Evolutionary conservation across 2,888 invertebrate genomes (phyloP).

Genomic region (Drosophila paramelanica): DNA sequence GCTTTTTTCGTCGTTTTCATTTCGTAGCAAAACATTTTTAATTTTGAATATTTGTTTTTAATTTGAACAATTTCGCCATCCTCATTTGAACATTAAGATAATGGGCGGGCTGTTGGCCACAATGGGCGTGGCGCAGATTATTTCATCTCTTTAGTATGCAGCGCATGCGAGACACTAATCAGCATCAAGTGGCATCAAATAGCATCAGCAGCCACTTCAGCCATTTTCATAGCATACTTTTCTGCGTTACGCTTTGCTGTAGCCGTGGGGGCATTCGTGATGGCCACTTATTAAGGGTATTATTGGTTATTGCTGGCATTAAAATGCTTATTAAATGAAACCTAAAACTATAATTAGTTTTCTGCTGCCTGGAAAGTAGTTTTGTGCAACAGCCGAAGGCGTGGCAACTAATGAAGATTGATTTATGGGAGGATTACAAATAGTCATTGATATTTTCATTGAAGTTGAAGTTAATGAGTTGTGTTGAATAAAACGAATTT

Average conservation of each 20-base stretch:
- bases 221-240: conserved; percentile 73
- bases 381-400: background rate
- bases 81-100: conserved; percentile 23
- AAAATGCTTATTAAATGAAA: conserved; percentile 63
- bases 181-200: conserved; percentile 9
- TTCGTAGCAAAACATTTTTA: conserved; percentile 45
- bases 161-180: conserved; percentile 53
- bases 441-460: too few species aligned
- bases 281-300: conserved; percentile 32
- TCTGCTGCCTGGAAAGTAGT: background rate
- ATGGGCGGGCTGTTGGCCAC: conserved; percentile 3
- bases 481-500: too few species aligned
- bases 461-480: too few species aligned
- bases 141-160: conserved; percentile 49
- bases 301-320: conserved; percentile 50
- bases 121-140: conserved; percentile 33
- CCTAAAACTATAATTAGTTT: conserved; percentile 52
- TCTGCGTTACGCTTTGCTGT: conserved; percentile 15
- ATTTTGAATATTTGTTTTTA: conserved; percentile 58
- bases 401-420: conserved; percentile 24
- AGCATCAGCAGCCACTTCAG: conserved; percentile 20
- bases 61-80: conserved; percentile 56
- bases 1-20: conserved; percentile 19
- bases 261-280: background rate
- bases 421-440: conserved; percentile 18